Percentiles rank a stretch among this genome's conserved stretches.
These are phyloP conservation scores for Stichodactyla mertensii DNA, from an alignment of 64 coral and sea anemone genomes.

Conservation along the genomic window DNA sequence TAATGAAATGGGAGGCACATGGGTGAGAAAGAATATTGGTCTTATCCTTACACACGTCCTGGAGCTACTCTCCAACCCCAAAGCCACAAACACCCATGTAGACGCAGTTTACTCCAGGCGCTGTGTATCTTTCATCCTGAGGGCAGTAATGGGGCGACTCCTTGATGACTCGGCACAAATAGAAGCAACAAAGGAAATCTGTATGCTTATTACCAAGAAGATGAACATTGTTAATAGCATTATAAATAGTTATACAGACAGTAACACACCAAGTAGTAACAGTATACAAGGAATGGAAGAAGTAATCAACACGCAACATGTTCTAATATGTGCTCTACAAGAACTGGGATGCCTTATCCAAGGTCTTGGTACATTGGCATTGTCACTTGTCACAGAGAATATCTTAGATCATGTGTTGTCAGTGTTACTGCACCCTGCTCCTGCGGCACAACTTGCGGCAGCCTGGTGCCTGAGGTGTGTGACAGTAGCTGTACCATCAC, in stretches of 20 bases:
- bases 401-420: conserved; percentile 84
- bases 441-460: conserved; percentile 79
- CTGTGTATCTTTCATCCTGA: conserved; percentile 90
- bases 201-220: conserved; percentile 82
- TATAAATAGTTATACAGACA: conserved; percentile 49
- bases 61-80: conserved; percentile 87
- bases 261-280: conserved; percentile 20
- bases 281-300: conserved; percentile 68
- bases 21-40: conserved; percentile 85
- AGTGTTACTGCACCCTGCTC: conserved; percentile 88
- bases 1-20: conserved; percentile 93
- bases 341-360: conserved; percentile 89
- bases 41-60: conserved; percentile 86
- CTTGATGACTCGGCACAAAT: conserved; percentile 92
- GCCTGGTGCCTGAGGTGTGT: conserved; percentile 90
- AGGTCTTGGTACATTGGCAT: conserved; percentile 79
- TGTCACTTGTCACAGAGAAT: conserved; percentile 78
- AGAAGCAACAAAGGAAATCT: conserved; percentile 92
- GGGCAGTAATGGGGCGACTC: conserved; percentile 71
- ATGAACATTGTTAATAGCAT: conserved; percentile 81
- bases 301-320: conserved; percentile 89
- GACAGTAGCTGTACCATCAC: conserved; percentile 77
- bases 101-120: conserved; percentile 97
- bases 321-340: conserved; percentile 90
- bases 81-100: conserved; percentile 95